Conservation (phyloP, 2,888 invertebrate genomes). For the Plusia festucae region DNA sequence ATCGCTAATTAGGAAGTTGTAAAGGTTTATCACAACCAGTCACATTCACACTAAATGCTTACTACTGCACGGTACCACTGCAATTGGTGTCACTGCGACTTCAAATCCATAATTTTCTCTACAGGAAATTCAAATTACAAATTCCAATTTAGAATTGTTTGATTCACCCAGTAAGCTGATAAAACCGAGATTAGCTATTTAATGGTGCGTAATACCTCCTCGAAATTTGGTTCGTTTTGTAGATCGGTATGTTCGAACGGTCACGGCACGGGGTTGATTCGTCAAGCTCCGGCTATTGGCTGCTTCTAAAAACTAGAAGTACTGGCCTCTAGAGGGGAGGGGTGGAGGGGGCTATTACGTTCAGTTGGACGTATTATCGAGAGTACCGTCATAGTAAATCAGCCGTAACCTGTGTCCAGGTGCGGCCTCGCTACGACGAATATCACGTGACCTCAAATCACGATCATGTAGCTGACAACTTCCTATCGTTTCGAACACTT, state of each 20-base stretch:
- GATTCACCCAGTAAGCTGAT: slow-evolving; percentile 42
- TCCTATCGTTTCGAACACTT: too few species aligned
- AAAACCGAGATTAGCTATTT: slow-evolving; percentile 60
- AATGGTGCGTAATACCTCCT: slow-evolving; percentile 71
- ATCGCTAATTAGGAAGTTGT: slow-evolving; percentile 37
- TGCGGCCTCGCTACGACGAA: slow-evolving; percentile 69
- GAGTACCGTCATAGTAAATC: slow-evolving; percentile 82
- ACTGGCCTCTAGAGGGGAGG: slow-evolving; percentile 44
- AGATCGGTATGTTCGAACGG: slow-evolving; percentile 63
- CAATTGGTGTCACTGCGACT: neutral
- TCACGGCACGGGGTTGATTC: slow-evolving; percentile 78
- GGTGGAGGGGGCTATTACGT: slow-evolving; percentile 71
- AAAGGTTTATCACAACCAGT: slow-evolving; percentile 29
- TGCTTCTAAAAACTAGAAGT: slow-evolving; percentile 69
- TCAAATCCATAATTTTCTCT: neutral
- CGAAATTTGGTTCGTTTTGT: slow-evolving; percentile 60
- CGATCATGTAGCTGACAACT: slow-evolving; percentile 9
- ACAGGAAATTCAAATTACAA: slow-evolving; percentile 22
- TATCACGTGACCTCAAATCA: slow-evolving; percentile 12
- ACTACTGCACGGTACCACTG: neutral
- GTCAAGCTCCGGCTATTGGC: slow-evolving; percentile 71
- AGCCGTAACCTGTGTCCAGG: slow-evolving; percentile 73
- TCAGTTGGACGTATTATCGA: slow-evolving; percentile 77
- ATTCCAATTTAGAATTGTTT: slow-evolving; percentile 14
- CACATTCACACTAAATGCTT: slow-evolving; percentile 17